phyloP scores from a whole-genome alignment of 1,140 invertebrate species.

The Armadillidium nasatum region DNA sequence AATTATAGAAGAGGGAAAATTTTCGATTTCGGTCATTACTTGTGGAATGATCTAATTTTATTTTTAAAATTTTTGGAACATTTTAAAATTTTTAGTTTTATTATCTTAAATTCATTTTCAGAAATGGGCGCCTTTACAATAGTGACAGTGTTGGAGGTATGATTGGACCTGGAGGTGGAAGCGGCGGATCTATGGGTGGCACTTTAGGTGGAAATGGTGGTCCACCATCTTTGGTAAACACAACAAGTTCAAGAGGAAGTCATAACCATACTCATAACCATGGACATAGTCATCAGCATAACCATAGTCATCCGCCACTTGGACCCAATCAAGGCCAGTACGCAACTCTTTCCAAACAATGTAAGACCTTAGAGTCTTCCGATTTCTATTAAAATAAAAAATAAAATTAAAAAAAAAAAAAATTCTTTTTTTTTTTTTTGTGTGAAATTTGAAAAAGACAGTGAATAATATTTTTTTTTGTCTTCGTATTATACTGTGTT shows the following conservation, averaged over 20 bases:
- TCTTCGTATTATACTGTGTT: too few relatives aligned
- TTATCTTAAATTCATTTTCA: slow-evolving; percentile 24
- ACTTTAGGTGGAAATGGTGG: slow-evolving; percentile 17
- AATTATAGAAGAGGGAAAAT: too few relatives aligned
- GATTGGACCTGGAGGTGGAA: slow-evolving; percentile 29
- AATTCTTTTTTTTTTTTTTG: too few relatives aligned
- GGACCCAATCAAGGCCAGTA: slow-evolving; percentile 50
- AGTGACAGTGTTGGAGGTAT: slow-evolving; percentile 42
- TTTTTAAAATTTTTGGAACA: too few relatives aligned
- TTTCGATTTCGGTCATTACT: too few relatives aligned
- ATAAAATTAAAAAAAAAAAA: not conserved
- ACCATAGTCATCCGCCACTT: slow-evolving; percentile 33
- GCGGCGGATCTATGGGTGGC: slow-evolving; percentile 14
- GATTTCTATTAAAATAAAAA: slow-evolving; percentile 78
- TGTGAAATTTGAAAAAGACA: too few relatives aligned
- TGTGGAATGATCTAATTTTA: too few relatives aligned
- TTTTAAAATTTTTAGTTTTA: not conserved
- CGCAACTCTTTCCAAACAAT: slow-evolving; percentile 79
- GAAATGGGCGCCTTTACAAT: slow-evolving; percentile 43
- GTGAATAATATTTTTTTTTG: too few relatives aligned
- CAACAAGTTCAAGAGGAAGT: slow-evolving; percentile 27
- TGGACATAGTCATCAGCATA: slow-evolving; percentile 36
- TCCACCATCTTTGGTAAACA: slow-evolving; percentile 31
- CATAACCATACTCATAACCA: slow-evolving; percentile 32
- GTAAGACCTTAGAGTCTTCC: slow-evolving; percentile 86